These are phyloP conservation scores for Caenorhabditis sp. DNA, from an alignment of 2,888 invertebrate genomes.

Conservation along the genomic window DNA sequence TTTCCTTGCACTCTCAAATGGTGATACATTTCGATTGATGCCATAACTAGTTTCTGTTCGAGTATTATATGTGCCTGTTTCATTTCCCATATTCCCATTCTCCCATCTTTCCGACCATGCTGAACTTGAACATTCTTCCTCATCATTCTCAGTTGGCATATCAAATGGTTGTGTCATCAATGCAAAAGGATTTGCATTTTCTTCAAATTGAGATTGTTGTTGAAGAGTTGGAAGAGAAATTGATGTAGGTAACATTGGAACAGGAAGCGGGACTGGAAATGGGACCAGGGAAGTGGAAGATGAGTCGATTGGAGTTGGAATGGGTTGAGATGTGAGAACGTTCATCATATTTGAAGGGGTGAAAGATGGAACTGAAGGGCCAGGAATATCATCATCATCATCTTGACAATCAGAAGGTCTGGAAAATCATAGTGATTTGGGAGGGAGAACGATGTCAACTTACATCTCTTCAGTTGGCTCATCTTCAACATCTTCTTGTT, in stretches of 20 bases:
- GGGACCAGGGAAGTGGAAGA: no score
- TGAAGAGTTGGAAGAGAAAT: background rate
- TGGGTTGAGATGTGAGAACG: no score
- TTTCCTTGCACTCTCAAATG: background rate
- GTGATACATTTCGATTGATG: conserved; percentile 13
- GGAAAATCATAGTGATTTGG: no score
- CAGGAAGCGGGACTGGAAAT: no score
- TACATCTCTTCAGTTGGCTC: background rate
- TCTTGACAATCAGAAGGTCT: no score
- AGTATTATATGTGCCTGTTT: conserved; percentile 14
- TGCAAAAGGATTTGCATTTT: background rate
- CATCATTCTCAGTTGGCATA: conserved; percentile 12
- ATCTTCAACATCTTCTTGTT: background rate
- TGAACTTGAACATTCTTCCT: conserved; percentile 20
- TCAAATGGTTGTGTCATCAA: background rate
- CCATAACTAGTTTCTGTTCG: background rate
- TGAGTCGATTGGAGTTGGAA: no score
- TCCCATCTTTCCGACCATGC: conserved; percentile 21
- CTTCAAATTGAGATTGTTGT: background rate
- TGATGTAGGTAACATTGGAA: background rate
- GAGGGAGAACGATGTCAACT: background rate
- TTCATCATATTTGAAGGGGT: no score
- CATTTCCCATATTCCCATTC: no score
- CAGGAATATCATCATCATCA: background rate
- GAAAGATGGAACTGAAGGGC: background rate